phyloP scores from a whole-genome alignment of 2,113 vertebrate genomes.

The Dasyornis broadbenti region DNA sequence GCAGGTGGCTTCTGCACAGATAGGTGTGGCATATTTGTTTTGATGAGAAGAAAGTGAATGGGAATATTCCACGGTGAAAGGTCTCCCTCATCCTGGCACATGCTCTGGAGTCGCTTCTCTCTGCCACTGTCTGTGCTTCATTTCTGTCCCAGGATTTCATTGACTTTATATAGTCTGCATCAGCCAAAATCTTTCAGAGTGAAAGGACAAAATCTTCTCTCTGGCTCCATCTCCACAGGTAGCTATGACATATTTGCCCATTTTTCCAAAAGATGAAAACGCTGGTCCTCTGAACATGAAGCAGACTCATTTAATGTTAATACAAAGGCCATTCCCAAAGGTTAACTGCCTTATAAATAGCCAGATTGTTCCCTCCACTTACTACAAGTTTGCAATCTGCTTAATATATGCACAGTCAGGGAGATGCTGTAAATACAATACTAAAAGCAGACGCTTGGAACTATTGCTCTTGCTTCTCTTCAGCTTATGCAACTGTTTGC shows the following conservation, averaged over 20 bases:
- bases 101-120: neutral
- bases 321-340: constrained; percentile 11
- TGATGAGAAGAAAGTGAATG: neutral
- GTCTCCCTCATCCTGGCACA: neutral
- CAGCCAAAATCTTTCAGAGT: neutral
- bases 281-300: neutral
- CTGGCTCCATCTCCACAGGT: neutral
- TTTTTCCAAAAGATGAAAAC: neutral
- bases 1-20: neutral
- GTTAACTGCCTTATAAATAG: constrained; percentile 6
- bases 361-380: constrained; percentile 36
- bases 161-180: neutral
- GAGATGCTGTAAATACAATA: constrained; percentile 49
- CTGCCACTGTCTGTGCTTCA: neutral
- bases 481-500: constrained; percentile 43
- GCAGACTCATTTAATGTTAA: neutral
- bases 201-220: neutral
- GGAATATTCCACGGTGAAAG: neutral
- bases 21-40: neutral
- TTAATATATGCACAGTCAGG: constrained; percentile 52
- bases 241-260: neutral
- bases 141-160: neutral
- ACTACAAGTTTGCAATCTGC: constrained; percentile 20
- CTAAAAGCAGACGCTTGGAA: constrained; percentile 41
- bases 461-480: constrained; percentile 38